Evolutionary conservation across 2,113 vertebrate genomes (phyloP), one percentile per base, ranked within the genome.

Genomic region (Halcyon malimbica): DNA sequence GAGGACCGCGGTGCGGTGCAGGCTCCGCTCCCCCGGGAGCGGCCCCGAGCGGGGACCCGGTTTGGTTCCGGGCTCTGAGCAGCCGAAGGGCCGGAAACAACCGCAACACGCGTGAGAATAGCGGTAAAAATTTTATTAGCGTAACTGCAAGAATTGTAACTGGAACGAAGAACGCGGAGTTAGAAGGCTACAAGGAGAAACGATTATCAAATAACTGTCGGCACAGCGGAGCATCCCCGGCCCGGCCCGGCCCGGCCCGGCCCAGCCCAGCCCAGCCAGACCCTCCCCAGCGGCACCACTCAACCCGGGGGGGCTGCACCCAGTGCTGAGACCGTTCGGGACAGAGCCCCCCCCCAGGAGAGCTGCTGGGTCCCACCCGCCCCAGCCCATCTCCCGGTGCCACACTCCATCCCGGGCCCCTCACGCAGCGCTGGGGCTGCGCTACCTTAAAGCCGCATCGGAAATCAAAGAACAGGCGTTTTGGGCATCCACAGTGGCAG

Each of bases 81-180:
- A 19, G 2, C 56, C 16, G 8, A 20, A 14, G 2, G 23, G 35
- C 16, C 2, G 56, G 50, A 86, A 93, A 96, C 26, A 80, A 85
- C 3, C 3, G 24, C 57, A 46, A 77, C 50, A 62, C 4, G 7
- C 14, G 33, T 73, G 77, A 92, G 97, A 98, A 97, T 98, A 97
- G 96, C 71, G 95, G 94, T 94, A 96, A 93, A 79, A 70, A 95
- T 95, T 98, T 99, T 99, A 99, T 99, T 99, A 97, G 98, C 96
- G 82, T 98, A 98, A 98, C 98, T 98, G 98, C 96, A 97, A 95
- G 83, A 97, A 92, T 93, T 96, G 83, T 96, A 98, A 96, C 97
- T 95, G 94, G 12, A 18, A n/a, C 29, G 24, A 28, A 65, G 35
- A 71, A 63, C 69, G 59, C 51, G 20, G 39, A 44, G 33, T 56